These are phyloP conservation scores for Blera fallax DNA, from an alignment of 2,888 invertebrate genomes.

Conservation along the genomic window DNA sequence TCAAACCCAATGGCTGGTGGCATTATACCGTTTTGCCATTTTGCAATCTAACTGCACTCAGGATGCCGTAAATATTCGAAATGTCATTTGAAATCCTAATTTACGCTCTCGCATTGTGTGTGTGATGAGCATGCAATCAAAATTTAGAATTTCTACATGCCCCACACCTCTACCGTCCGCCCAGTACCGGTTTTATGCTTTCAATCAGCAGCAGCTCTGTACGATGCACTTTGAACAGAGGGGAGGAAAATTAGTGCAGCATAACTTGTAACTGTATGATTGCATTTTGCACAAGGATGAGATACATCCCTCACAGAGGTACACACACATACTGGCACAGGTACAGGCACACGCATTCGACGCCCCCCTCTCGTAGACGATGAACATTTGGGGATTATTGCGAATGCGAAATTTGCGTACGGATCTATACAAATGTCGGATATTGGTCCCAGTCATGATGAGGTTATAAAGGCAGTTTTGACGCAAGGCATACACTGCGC, in stretches of 20 bases:
- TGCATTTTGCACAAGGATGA: conserved; percentile 68
- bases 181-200: conserved; percentile 41
- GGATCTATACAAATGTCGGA: conserved; percentile 5
- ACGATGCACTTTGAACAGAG: neutral
- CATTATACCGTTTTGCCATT: conserved; percentile 62
- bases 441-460: conserved; percentile 61
- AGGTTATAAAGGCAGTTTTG: conserved; percentile 72
- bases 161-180: neutral
- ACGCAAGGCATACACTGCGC: conserved; percentile 51
- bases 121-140: conserved; percentile 72
- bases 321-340: neutral
- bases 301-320: conserved; percentile 33
- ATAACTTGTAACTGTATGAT: conserved; percentile 73
- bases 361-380: neutral
- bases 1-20: conserved; percentile 15
- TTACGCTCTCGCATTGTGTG: conserved; percentile 78
- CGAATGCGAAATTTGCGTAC: conserved; percentile 64
- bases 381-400: conserved; percentile 61
- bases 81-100: conserved; percentile 82
- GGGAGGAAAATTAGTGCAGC: conserved; percentile 60
- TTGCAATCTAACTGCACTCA: conserved; percentile 72
- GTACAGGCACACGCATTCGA: neutral
- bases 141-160: conserved; percentile 66
- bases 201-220: conserved; percentile 51
- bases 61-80: conserved; percentile 81